Evolutionary conservation across 2,113 vertebrate species (phyloP).

Genomic region (Mobula hypostoma): DNA sequence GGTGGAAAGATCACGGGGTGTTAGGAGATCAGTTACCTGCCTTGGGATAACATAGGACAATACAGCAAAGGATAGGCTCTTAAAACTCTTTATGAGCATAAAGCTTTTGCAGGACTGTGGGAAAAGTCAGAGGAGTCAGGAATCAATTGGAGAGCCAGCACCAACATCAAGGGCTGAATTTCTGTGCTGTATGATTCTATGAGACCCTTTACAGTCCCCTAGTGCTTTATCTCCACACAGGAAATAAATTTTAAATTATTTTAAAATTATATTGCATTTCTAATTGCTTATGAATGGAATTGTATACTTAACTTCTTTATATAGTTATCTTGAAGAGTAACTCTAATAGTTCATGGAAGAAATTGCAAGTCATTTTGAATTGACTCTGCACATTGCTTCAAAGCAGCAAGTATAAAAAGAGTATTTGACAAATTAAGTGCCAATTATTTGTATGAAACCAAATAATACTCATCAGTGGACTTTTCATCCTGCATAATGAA

Average conservation of each 20-base stretch:
- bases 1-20: too few species aligned
- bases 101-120: not conserved
- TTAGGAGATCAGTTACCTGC: too few species aligned
- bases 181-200: not conserved
- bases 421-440: not conserved
- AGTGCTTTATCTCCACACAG: not conserved
- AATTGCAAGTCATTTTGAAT: not conserved
- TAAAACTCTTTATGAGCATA: not conserved
- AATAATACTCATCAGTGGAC: not conserved
- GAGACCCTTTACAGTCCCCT: not conserved
- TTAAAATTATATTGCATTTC: not conserved
- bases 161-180: not conserved
- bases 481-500: not conserved
- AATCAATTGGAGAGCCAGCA: not conserved
- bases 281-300: not conserved
- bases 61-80: too few species aligned
- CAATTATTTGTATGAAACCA: not conserved
- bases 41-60: too few species aligned
- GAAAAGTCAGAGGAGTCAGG: not conserved
- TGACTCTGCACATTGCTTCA: not conserved
- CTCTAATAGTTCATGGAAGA: not conserved
- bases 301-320: not conserved
- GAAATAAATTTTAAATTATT: not conserved
- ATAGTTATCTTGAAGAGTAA: not conserved
- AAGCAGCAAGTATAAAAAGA: not conserved